Evolutionary conservation across 2,113 vertebrate species (phyloP).

Genomic region (Notothenia rossii): DNA sequence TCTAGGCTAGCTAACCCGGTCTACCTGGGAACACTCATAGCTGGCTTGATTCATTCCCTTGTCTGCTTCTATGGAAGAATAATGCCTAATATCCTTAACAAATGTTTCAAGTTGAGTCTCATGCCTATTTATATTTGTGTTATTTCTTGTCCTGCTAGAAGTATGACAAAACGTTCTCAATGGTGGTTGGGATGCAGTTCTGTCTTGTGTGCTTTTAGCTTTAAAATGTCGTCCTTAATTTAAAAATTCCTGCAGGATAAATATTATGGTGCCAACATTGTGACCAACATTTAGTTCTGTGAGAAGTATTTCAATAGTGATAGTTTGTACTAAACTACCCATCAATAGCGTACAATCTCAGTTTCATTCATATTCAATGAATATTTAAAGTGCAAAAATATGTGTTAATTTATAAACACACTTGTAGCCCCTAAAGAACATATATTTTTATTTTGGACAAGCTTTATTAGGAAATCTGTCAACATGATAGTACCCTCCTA

Average conservation of each 20-base stretch:
- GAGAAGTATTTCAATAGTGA: background rate
- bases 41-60: slow-evolving; percentile 82
- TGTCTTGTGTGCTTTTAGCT: background rate
- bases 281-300: background rate
- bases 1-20: slow-evolving; percentile 85
- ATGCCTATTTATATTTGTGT: background rate
- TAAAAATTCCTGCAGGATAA: background rate
- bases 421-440: background rate
- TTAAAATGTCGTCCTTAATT: background rate
- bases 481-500: background rate
- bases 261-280: background rate
- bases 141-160: background rate
- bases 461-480: background rate
- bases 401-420: too few relatives aligned
- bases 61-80: slow-evolving; percentile 84
- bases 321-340: background rate
- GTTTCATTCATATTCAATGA: background rate
- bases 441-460: background rate
- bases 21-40: slow-evolving; percentile 84
- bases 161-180: background rate
- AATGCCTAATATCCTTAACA: slow-evolving; percentile 85
- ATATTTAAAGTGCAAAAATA: background rate
- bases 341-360: background rate
- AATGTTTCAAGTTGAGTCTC: background rate
- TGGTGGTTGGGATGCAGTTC: too few relatives aligned